phyloP scores from a whole-genome alignment of 2,888 invertebrate species.

The Himalopsyche japonica region DNA sequence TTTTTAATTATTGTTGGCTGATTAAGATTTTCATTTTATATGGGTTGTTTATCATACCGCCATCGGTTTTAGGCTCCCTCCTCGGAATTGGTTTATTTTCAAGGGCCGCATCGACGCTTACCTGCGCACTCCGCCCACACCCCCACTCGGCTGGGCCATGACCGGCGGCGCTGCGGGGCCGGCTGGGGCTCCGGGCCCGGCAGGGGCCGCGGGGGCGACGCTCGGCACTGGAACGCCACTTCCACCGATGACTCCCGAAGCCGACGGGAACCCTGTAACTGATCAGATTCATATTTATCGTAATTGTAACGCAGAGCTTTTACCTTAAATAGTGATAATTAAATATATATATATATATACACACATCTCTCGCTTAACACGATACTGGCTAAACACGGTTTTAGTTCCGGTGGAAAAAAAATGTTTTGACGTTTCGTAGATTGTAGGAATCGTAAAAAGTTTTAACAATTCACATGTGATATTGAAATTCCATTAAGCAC shows the following conservation, averaged over 20 bases:
- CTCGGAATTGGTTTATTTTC: background rate
- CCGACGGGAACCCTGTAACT: conserved; percentile 41
- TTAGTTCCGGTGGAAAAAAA: too few species aligned
- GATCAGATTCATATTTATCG: background rate
- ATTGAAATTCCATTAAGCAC: too few species aligned
- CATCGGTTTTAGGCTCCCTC: background rate
- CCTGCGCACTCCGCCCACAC: conserved; percentile 65
- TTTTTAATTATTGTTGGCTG: background rate
- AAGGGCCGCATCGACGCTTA: conserved; percentile 42
- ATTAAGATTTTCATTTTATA: background rate
- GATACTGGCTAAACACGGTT: too few species aligned
- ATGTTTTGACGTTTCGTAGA: too few species aligned
- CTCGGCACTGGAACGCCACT: conserved; percentile 51
- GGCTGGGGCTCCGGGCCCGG: conserved; percentile 57
- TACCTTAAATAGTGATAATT: too few species aligned
- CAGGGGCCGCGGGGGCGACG: conserved; percentile 55
- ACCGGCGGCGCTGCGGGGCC: conserved; percentile 56
- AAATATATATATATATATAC: too few species aligned
- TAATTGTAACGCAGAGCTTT: background rate
- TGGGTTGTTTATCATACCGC: background rate
- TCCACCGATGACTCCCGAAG: conserved; percentile 59
- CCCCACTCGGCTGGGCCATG: conserved; percentile 57
- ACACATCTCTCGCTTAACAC: too few species aligned
- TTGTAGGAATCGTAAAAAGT: too few species aligned
- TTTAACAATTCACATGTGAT: too few species aligned